Percentiles rank a stretch among this genome's conserved stretches.
Evolutionary conservation across 2,797 vertebrate species (phyloP).

Genomic region (Coendou prehensilis): DNA sequence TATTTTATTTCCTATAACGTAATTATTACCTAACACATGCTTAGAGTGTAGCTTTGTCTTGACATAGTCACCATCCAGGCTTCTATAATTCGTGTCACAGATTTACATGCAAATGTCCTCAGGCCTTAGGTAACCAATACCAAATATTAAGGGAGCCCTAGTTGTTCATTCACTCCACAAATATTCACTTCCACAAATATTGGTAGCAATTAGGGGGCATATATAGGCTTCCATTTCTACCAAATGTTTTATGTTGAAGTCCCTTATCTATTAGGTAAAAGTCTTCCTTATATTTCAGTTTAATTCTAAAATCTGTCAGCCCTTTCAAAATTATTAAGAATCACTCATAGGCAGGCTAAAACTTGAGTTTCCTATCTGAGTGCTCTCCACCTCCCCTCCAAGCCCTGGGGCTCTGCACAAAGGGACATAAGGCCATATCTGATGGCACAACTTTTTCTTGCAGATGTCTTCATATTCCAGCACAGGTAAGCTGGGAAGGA

Average conservation of each 20-base stretch:
- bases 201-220: not conserved
- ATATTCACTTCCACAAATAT: not conserved
- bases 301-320: not conserved
- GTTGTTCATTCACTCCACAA: not conserved
- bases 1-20: not conserved
- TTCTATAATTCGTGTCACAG: not conserved
- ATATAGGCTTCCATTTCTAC: not conserved
- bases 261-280: not conserved
- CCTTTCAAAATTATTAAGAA: not conserved
- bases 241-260: not conserved
- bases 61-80: not conserved
- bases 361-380: not conserved
- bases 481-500: not conserved
- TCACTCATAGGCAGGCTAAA: not conserved
- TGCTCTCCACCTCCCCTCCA: too few relatives aligned
- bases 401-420: not conserved
- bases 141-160: not conserved
- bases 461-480: not conserved
- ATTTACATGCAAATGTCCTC: not conserved
- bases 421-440: not conserved
- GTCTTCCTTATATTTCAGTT: not conserved
- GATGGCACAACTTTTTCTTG: not conserved
- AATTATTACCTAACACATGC: constrained; percentile 16
- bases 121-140: not conserved
- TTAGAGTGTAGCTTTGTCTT: not conserved